Evolutionary conservation across 2,113 vertebrate genomes (phyloP).

Genomic region (Malurus cyaneus): DNA sequence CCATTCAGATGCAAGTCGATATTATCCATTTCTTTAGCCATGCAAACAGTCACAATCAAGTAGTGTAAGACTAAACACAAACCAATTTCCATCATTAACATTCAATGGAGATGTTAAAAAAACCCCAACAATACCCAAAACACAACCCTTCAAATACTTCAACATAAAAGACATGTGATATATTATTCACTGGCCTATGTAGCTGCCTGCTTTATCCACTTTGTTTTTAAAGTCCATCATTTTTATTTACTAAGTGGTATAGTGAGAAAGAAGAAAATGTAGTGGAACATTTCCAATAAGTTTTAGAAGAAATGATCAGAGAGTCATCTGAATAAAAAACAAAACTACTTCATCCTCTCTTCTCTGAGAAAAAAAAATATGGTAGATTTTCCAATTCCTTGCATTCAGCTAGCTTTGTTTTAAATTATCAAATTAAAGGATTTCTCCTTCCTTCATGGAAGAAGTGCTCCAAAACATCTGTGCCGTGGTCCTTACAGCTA

Average conservation of each 20-base stretch:
- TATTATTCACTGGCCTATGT: background rate
- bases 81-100: background rate
- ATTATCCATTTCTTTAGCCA: background rate
- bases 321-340: background rate
- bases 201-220: background rate
- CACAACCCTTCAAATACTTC: accelerated
- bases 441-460: background rate
- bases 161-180: background rate
- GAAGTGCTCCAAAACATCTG: background rate
- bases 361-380: background rate
- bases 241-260: background rate
- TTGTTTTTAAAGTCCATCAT: background rate
- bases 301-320: background rate
- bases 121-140: background rate
- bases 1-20: background rate
- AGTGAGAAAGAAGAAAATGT: background rate
- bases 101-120: background rate
- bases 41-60: background rate
- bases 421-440: background rate
- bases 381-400: background rate
- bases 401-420: background rate
- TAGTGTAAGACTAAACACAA: background rate
- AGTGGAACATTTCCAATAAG: background rate
- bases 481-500: no score
- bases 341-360: background rate